Percentiles rank a stretch among this genome's conserved stretches.
Evolutionary conservation across 2,113 vertebrate genomes (phyloP).

Genomic region (Peromyscus polionotus): DNA sequence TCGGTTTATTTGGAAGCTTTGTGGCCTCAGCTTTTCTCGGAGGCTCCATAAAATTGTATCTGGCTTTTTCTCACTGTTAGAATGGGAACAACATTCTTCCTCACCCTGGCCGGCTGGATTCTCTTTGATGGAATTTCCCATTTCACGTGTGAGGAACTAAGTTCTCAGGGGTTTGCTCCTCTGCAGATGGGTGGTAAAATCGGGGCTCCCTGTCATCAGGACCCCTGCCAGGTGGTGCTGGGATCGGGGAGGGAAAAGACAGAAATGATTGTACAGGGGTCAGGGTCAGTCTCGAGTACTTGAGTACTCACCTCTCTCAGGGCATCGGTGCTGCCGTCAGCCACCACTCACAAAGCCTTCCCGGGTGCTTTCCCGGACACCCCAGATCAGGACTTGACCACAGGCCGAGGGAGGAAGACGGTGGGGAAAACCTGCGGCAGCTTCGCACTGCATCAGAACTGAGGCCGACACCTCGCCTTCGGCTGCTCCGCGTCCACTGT

Average conservation of each 20-base stretch:
- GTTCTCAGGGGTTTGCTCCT: not conserved
- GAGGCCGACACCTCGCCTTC: not conserved
- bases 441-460: too few relatives aligned
- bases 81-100: slow-evolving; percentile 22
- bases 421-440: not conserved
- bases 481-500: fast-evolving
- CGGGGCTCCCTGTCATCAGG: not conserved
- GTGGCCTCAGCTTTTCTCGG: not conserved
- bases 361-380: not conserved
- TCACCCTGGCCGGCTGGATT: not conserved
- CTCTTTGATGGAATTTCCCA: not conserved
- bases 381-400: not conserved
- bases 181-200: fast-evolving
- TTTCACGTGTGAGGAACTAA: not conserved
- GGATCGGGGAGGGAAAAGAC: fast-evolving
- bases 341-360: not conserved
- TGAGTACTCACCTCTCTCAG: too few relatives aligned
- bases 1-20: not conserved
- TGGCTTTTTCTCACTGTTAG: not conserved
- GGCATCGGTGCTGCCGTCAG: too few relatives aligned
- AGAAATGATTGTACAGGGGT: not conserved
- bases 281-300: not conserved
- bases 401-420: not conserved
- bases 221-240: not conserved
- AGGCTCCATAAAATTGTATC: not conserved